Evolutionary conservation across 2,113 vertebrate genomes (phyloP), one percentile per base, ranked within the genome.

Genomic region (Thryonomys swinderianus): DNA sequence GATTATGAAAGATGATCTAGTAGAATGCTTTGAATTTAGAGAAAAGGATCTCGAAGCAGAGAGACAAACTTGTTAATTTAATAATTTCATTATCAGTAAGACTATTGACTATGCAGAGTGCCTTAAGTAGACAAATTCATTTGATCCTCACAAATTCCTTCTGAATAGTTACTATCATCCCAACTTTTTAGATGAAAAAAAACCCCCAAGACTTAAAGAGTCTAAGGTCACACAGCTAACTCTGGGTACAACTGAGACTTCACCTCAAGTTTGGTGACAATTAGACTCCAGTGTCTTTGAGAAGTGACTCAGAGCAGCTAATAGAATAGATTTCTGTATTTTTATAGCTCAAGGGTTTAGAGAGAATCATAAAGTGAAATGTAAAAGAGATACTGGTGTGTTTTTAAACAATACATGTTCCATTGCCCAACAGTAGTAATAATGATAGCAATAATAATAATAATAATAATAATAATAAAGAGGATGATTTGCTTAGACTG

Each of bases 21-120:
- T 55, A 27, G 69, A 48, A 59, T 59, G 59, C 40, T 55, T 95
- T 92, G 42, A 55, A 61, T 90, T 96, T 88, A 64, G 57, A 48
- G 55, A 86, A 82, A 88, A 57, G n/a, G 2, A 30, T 90, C 48
- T 37, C 23, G 59, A 96, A 91, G 14, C 45, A 69, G 67, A 73
- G 30, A 74, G n/a, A 48, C 48, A 81, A 73, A 34, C 32, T 94
- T 92, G 11, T 45, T 64, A 64, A 9, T 78, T 16, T 86, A 76
- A 42, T 87, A 62, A 91, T 62, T 48, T 67, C 88, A 32, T 51
- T 78, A 71, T 45, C 82, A 48, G 34, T 34, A 40, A 80, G 32
- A 69, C 16, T 57, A 16, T 25, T 32, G 53, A 76, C 30, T 91
- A 1, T 67, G 34, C 25, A 14, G 51, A 88, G 37, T 45, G 10